Evolutionary conservation across 2,113 vertebrate genomes (phyloP), one percentile per base, ranked within the genome.

Genomic region (Otocyon megalotis): DNA sequence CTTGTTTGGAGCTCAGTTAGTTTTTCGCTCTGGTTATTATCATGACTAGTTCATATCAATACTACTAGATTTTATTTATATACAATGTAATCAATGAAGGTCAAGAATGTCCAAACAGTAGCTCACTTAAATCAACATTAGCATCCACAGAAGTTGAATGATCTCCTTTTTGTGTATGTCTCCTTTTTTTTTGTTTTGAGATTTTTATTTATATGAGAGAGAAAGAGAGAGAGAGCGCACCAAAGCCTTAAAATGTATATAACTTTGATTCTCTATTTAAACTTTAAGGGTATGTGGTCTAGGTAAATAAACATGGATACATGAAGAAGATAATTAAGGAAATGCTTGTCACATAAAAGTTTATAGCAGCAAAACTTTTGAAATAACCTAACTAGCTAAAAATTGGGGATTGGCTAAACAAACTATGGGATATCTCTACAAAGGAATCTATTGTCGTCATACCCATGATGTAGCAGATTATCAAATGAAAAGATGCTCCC

Each of bases 121-220:
- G 24, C 28, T 87, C n/a, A 72, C 74, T 88, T 90, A 67, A 94
- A 60, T 90, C 88, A 92, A 32, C 16, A 69, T 60, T 30, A 74
- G 32, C 11, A 50, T 62, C 32, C 28, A 83, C 43, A 79, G 30
- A 88, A 26, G 20, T 6, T 54, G n/a, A 90, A 72, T 87, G 65
- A 76, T 69, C 16, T 30, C 32, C 24, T 86, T 3, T 69, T 50
- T n/a, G 13, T 71, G 22, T 32, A 82, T 28, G 22, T 81, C 43
- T 43, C 43, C 43, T 43, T 43, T 43, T 43, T n/a, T 43, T 43
- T 43, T 43, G 43, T 43, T 43, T 43, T 43, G 43, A 43, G 43
- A 5, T 43, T 43, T 43, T 43, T 43, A 43, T 43, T 43, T 43
- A 43, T 43, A 43, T 43, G 43, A 43, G 5, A 43, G 43, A 43